Evolutionary conservation across 1,140 invertebrate genomes (phyloP).

Genomic region (Agrypnia vestita): DNA sequence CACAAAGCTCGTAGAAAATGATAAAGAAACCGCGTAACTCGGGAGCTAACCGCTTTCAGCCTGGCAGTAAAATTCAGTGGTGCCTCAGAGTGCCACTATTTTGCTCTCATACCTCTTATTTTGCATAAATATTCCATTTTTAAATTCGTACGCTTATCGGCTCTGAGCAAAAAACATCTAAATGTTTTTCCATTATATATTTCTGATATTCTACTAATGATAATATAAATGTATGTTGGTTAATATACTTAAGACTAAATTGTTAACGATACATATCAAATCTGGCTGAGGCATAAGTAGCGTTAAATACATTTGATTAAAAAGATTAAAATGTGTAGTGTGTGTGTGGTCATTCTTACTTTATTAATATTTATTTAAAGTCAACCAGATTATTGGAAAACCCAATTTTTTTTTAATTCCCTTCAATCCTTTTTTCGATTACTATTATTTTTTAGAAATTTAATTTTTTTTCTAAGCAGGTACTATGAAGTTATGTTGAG

Average conservation of each 20-base stretch:
- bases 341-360: conserved; percentile 63
- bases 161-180: not conserved
- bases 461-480: not conserved
- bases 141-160: no score
- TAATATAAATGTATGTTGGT: conserved; percentile 62
- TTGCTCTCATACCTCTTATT: no score
- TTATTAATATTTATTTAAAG: not conserved
- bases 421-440: not conserved
- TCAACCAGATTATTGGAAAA: not conserved
- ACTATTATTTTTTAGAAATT: not conserved
- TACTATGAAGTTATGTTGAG: not conserved
- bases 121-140: no score
- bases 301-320: conserved; percentile 52
- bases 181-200: conserved; percentile 13
- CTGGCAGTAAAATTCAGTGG: no score
- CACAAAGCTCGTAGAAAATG: no score
- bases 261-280: conserved; percentile 69
- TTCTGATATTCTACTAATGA: conserved; percentile 1
- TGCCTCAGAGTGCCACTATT: no score
- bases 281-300: conserved; percentile 70
- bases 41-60: no score
- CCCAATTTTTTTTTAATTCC: not conserved
- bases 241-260: conserved; percentile 65
- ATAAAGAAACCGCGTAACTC: no score
- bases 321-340: not conserved